Evolutionary conservation across 2,797 vertebrate genomes (phyloP).

Genomic region (Esox masquinongy): DNA sequence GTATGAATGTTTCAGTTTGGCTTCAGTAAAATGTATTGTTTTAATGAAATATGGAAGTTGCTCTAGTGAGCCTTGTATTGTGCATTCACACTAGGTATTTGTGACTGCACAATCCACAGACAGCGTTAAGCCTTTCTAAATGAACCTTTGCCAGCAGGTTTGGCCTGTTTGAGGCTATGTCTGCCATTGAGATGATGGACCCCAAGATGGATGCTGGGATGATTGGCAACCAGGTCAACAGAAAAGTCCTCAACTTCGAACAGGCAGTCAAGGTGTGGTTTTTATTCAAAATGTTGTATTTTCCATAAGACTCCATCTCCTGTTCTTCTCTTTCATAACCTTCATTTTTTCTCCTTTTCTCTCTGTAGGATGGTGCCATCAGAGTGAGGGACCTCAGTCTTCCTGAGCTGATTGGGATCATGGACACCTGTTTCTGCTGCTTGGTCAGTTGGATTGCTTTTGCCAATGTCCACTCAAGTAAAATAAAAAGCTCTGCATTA

Average conservation of each 20-base stretch:
- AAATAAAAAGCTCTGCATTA: background rate
- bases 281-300: background rate
- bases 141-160: constrained; percentile 75
- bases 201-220: constrained; percentile 99
- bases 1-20: constrained; percentile 57
- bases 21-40: too few species aligned
- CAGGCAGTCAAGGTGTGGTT: constrained; percentile 93
- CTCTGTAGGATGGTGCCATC: constrained; percentile 88
- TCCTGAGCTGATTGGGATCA: constrained; percentile 95
- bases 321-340: background rate
- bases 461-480: background rate
- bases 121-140: background rate
- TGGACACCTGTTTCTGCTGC: constrained; percentile 98
- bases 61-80: too few species aligned
- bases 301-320: background rate
- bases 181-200: constrained; percentile 99
- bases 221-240: constrained; percentile 99
- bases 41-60: too few species aligned
- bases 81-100: background rate
- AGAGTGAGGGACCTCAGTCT: constrained; percentile 93
- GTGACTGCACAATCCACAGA: background rate
- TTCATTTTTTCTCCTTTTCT: constrained; percentile 33
- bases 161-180: constrained; percentile 99
- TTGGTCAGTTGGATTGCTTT: constrained; percentile 78
- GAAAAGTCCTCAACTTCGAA: constrained; percentile 97